Evolutionary conservation across 2,888 invertebrate genomes (phyloP).

Genomic region (Acheta domesticus): DNA sequence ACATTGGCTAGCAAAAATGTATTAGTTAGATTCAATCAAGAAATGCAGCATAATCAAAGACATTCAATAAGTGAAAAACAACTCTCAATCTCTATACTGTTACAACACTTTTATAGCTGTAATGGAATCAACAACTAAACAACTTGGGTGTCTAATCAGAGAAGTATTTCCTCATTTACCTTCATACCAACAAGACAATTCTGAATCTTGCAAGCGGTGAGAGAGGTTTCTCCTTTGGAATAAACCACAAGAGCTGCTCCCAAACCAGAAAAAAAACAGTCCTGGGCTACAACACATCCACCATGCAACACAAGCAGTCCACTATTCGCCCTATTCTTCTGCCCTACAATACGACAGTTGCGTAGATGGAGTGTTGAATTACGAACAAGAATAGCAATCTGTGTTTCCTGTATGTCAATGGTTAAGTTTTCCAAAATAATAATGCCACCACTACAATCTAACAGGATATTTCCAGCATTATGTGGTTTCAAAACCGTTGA

Average conservation of each 20-base stretch:
- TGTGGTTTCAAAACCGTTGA: not conserved
- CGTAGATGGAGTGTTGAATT: not conserved
- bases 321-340: not conserved
- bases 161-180: not conserved
- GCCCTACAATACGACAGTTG: not conserved
- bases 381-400: not conserved
- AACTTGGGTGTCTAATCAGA: too few species aligned
- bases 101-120: too few species aligned
- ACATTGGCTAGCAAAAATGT: too few species aligned
- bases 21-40: too few species aligned
- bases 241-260: not conserved
- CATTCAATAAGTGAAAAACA: too few species aligned
- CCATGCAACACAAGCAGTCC: not conserved
- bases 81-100: too few species aligned
- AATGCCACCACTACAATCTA: not conserved
- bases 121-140: too few species aligned
- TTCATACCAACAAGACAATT: not conserved
- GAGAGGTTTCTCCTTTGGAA: not conserved
- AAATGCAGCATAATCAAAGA: too few species aligned
- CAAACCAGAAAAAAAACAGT: not conserved
- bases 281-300: constrained; percentile 9
- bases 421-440: not conserved
- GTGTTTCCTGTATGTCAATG: not conserved
- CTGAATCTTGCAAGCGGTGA: not conserved
- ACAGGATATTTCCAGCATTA: not conserved